A percentile compares a stretch with the other conserved stretches of the same genome.
phyloP scores from a whole-genome alignment of 2,113 vertebrate species.

The Pampusana beccarii region DNA sequence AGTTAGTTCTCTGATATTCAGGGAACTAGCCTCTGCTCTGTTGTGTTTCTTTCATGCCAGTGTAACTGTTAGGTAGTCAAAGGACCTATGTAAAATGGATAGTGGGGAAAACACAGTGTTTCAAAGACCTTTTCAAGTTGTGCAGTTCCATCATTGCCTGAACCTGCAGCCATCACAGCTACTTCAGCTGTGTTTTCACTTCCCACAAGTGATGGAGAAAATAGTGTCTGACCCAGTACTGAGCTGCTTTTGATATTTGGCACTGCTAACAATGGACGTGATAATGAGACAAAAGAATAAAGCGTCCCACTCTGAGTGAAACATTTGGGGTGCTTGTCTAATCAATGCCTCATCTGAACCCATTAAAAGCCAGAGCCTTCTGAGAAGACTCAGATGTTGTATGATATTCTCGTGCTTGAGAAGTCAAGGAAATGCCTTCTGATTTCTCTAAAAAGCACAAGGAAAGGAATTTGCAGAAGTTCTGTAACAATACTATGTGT shows the following conservation, averaged over 20 bases:
- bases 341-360: not conserved
- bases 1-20: not conserved
- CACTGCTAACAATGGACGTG: not conserved
- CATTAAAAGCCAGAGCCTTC: not conserved
- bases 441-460: not conserved
- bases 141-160: not conserved
- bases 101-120: not conserved
- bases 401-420: not conserved
- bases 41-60: not conserved
- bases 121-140: not conserved
- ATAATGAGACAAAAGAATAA: constrained; percentile 10
- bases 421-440: not conserved
- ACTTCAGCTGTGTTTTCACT: not conserved
- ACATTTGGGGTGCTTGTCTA: not conserved
- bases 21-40: not conserved
- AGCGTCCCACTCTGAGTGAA: not conserved
- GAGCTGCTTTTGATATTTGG: not conserved
- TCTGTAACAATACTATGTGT: not conserved
- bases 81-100: not conserved
- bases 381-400: not conserved
- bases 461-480: not conserved
- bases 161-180: constrained; percentile 15
- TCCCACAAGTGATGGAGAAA: constrained; percentile 19
- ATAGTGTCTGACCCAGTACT: not conserved
- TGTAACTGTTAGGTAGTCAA: not conserved